Conservation (phyloP, 2,888 invertebrate species). For the Sisyra nigra region DNA sequence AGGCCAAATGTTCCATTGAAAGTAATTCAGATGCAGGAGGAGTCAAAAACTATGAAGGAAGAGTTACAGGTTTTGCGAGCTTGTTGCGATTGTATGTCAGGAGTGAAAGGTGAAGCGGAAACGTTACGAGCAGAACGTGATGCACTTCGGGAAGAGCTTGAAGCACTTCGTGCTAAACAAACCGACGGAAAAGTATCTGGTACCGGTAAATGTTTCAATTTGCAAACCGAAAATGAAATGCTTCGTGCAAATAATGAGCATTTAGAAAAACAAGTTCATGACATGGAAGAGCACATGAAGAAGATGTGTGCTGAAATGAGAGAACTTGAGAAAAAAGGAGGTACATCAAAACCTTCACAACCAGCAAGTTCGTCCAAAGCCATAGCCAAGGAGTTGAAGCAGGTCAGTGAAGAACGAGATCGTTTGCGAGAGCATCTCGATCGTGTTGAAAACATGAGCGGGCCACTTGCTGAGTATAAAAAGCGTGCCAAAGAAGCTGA, state of each 20-base stretch:
- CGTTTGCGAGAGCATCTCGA: not conserved
- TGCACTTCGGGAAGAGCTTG: too few species aligned
- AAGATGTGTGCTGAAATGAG: not conserved
- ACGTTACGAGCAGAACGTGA: too few species aligned
- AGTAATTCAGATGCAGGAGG: not conserved
- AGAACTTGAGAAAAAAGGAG: not conserved
- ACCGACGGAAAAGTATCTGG: too few species aligned
- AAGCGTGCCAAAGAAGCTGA: conserved; percentile 21
- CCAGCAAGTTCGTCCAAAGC: not conserved
- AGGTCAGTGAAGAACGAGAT: not conserved
- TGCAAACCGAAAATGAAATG: not conserved
- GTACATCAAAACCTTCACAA: not conserved
- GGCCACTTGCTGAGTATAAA: too few species aligned
- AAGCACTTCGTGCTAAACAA: too few species aligned
- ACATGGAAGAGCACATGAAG: not conserved
- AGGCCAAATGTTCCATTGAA: too few species aligned
- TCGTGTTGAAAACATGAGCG: not conserved
- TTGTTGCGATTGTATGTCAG: too few species aligned
- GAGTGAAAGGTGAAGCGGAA: too few species aligned
- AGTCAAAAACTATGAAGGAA: not conserved
- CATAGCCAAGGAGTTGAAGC: not conserved
- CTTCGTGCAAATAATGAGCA: not conserved
- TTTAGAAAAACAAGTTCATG: not conserved
- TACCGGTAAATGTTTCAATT: not conserved
- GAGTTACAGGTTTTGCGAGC: not conserved